Evolutionary conservation across 1,140 invertebrate species (phyloP).

Genomic region (Zeugodacus cucurbitae): DNA sequence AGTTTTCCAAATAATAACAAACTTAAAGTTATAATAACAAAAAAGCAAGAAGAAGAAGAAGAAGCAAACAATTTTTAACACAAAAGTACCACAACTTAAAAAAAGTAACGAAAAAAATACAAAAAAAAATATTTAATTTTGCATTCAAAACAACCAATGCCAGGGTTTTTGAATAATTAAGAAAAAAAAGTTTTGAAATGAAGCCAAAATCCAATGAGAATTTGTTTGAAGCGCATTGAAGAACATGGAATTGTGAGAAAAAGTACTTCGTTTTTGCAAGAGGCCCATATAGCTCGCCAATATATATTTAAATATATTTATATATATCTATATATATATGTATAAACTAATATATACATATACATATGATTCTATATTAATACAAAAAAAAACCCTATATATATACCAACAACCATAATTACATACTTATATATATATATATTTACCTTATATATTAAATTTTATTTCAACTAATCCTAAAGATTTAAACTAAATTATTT

Average conservation of each 20-base stretch:
- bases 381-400: conserved; percentile 22
- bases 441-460: neutral
- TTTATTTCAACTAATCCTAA: conserved; percentile 36
- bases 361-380: conserved; percentile 46
- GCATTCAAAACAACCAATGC: conserved; percentile 33
- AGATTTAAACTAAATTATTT: conserved; percentile 15
- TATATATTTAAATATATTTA: conserved; percentile 51
- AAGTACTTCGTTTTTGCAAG: conserved; percentile 67
- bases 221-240: conserved; percentile 25
- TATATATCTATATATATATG: conserved; percentile 51
- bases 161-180: conserved; percentile 40
- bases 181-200: conserved; percentile 39
- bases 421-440: conserved; percentile 4
- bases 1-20: conserved; percentile 43
- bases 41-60: conserved; percentile 27
- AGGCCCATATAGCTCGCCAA: conserved; percentile 68
- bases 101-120: neutral
- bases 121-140: conserved; percentile 1
- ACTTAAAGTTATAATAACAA: conserved; percentile 52
- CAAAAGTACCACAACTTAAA: conserved; percentile 41
- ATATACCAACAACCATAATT: conserved; percentile 42
- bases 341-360: conserved; percentile 59
- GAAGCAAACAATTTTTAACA: conserved; percentile 32
- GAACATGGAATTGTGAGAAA: conserved; percentile 39
- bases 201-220: neutral